Conservation (phyloP, 2,888 invertebrate species). For the Zygogramma bicolorata region DNA sequence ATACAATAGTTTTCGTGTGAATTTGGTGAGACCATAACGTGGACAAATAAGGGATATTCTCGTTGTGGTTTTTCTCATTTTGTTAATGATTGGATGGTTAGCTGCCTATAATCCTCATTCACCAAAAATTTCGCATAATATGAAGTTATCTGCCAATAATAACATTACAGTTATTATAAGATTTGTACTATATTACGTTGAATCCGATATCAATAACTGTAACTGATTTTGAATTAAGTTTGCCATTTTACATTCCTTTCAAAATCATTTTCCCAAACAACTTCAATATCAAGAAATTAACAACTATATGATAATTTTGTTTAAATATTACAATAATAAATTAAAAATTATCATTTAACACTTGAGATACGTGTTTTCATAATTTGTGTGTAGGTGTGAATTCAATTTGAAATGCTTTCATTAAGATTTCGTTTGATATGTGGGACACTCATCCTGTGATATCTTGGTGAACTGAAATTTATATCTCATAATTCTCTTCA, state of each 20-base stretch:
- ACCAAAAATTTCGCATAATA: too few species aligned
- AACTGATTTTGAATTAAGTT: neutral
- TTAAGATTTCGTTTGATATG: slow-evolving; percentile 14
- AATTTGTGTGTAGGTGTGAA: slow-evolving; percentile 41
- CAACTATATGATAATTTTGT: slow-evolving; percentile 44
- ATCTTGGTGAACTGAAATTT: slow-evolving; percentile 6
- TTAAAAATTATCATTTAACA: slow-evolving; percentile 38
- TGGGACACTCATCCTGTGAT: neutral
- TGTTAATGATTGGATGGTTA: too few species aligned
- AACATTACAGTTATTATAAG: neutral
- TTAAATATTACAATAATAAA: slow-evolving; percentile 42
- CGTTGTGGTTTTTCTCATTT: too few species aligned
- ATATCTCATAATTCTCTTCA: too few species aligned
- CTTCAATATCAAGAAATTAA: slow-evolving; percentile 36
- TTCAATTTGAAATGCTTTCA: slow-evolving; percentile 35
- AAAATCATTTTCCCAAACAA: slow-evolving; percentile 35
- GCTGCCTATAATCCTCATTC: too few species aligned
- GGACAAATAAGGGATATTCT: too few species aligned
- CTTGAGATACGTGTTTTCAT: slow-evolving; percentile 29
- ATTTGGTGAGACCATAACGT: too few species aligned
- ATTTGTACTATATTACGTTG: neutral
- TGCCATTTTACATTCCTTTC: slow-evolving; percentile 21
- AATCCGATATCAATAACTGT: neutral
- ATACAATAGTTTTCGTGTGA: too few species aligned
- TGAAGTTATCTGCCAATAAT: too few species aligned